These are phyloP conservation scores for Heteronetta atricapilla DNA, from an alignment of 2,113 vertebrate species.

Conservation along the genomic window DNA sequence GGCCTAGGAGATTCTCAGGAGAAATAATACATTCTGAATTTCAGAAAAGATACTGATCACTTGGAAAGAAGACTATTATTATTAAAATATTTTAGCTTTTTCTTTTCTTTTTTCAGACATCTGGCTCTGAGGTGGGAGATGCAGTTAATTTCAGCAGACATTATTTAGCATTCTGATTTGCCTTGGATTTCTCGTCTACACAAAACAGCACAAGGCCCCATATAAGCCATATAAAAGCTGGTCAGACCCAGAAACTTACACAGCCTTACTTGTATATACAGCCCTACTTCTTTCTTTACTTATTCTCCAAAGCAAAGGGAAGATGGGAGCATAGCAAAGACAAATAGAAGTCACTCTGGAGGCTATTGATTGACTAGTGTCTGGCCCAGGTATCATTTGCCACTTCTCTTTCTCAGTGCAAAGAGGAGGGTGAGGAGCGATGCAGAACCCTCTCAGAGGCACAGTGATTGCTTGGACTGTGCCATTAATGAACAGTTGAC, in stretches of 20 bases:
- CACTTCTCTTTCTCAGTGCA: not conserved
- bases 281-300: not conserved
- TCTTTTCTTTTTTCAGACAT: not conserved
- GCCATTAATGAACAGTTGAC: not conserved
- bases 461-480: not conserved
- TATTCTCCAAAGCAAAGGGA: not conserved
- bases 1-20: conserved; percentile 8
- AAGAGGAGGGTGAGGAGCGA: not conserved
- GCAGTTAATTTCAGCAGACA: not conserved
- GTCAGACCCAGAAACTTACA: not conserved
- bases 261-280: not conserved
- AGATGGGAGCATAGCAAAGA: not conserved
- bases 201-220: not conserved
- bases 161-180: not conserved
- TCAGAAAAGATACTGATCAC: not conserved
- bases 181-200: not conserved
- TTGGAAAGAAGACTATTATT: not conserved
- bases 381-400: conserved; percentile 6
- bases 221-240: not conserved
- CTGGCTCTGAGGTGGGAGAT: not conserved
- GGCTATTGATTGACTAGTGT: not conserved
- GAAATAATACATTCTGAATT: not conserved
- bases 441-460: not conserved
- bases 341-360: not conserved
- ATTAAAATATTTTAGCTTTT: not conserved